Evolutionary conservation across 2,113 vertebrate species (phyloP).

Genomic region (Phaetusa simplex): DNA sequence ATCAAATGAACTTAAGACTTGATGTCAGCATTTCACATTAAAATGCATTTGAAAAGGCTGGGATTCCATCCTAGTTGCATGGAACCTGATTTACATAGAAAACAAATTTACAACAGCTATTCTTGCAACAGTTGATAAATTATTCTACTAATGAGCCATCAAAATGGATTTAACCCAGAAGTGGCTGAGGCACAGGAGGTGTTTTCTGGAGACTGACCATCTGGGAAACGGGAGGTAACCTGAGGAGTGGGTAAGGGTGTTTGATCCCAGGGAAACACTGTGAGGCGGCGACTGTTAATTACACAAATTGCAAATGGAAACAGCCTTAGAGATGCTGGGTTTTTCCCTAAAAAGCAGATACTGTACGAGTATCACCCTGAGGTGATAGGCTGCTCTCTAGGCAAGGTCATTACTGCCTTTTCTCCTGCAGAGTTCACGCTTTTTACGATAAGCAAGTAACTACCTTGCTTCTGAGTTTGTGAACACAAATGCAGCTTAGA

Average conservation of each 20-base stretch:
- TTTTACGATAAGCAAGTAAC: neutral
- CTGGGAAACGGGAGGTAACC: neutral
- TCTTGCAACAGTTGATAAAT: constrained; percentile 10
- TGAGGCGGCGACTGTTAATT: neutral
- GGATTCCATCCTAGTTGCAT: constrained; percentile 5
- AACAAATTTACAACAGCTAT: neutral
- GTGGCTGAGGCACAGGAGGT: neutral
- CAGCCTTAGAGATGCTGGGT: neutral
- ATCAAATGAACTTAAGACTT: constrained; percentile 47
- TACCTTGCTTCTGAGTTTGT: neutral
- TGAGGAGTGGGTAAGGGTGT: neutral
- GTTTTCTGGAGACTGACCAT: neutral
- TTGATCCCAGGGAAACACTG: neutral
- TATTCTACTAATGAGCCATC: constrained; percentile 21
- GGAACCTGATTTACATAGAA: neutral
- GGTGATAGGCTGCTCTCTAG: neutral
- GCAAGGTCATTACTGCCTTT: neutral
- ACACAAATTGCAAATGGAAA: neutral
- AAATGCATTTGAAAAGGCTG: constrained; percentile 27
- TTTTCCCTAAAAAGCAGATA: neutral
- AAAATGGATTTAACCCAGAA: constrained; percentile 25
- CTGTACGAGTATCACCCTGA: neutral
- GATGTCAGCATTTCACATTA: constrained; percentile 49
- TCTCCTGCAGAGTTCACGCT: neutral
- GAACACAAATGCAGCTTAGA: neutral